Base-by-base conservation (phyloP, 2,888 invertebrate species). In the Tetramorium bicarinatum region DNA sequence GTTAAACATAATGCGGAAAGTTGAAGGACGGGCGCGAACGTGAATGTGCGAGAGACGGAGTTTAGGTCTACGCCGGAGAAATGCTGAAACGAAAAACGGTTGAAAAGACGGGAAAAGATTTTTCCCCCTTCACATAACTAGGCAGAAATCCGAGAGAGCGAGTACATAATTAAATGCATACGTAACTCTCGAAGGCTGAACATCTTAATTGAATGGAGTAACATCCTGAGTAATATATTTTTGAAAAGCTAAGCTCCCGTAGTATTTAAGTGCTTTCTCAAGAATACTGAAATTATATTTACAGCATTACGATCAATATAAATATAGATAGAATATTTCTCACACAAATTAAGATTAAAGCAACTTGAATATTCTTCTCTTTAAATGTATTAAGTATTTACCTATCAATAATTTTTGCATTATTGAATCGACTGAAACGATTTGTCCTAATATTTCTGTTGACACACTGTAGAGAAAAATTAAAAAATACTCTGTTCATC, bases 1-100 rank as follows among this genome's bases (percentile, higher is more conserved):
- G 64, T 72, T 71, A 69, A 71, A 61, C 21, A 74, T 67, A 64
- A 69, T 67, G 54, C 76, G 29, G 72, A 80, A 80, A 80, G 79
- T 80, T 64, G 29, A 56, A 29, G 29, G 66, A 72, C 11, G 83
- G 18, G 41, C 49, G 79, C 66, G 69, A 71, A 47, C 47, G 49
- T 25, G 54, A 44, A 52, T 34, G 66, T 34, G 29, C 47, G 18
- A 15, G 66, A 61, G 80, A 66, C 29, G 75, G 29, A 41, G 49
- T 76, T 75, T 9, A 18, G 34, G 18, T 25, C 41, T 49, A 62
- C 41, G 72, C 44, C 18, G 34, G 15, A 34, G 69, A 41, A 71
- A 80, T 18, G 21, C 18, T 71, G 47, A 59, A 34, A 71, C 34
- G 61, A 49, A 61, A 29, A 47, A 34, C 25, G 29, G 21, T 25